Evolutionary conservation across 2,888 invertebrate genomes (phyloP).

Genomic region (Netelia inedita): DNA sequence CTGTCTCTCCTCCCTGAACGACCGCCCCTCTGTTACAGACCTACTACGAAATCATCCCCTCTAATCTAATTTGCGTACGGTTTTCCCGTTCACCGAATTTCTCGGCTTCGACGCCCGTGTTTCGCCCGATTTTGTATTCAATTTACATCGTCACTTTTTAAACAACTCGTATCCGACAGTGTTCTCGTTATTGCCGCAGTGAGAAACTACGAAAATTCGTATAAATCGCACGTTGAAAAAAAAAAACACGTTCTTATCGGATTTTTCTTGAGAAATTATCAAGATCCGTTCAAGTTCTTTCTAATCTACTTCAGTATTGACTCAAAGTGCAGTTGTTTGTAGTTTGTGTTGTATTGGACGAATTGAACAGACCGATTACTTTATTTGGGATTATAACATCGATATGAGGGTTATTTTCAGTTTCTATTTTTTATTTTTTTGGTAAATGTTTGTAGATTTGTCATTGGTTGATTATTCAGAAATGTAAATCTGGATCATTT

Average conservation of each 20-base stretch:
- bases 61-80: slow-evolving; percentile 66
- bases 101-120: slow-evolving; percentile 14
- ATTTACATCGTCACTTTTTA: not conserved
- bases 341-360: too few relatives aligned
- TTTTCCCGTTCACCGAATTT: slow-evolving; percentile 54
- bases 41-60: slow-evolving; percentile 62
- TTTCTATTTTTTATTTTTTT: not conserved
- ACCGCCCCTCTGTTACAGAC: slow-evolving; percentile 50
- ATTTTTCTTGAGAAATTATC: too few relatives aligned
- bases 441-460: not conserved
- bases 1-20: slow-evolving; percentile 44
- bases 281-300: too few relatives aligned
- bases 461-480: too few relatives aligned
- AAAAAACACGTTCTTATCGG: not conserved
- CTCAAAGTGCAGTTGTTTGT: too few relatives aligned
- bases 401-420: not conserved
- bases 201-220: not conserved
- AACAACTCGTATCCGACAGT: not conserved
- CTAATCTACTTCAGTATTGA: too few relatives aligned
- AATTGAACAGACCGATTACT: not conserved
- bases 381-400: not conserved
- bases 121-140: not conserved
- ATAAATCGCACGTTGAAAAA: not conserved
- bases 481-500: too few relatives aligned
- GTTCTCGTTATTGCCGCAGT: not conserved